phyloP scores from a whole-genome alignment of 2,113 vertebrate species.

The Mohoua ochrocephala region DNA sequence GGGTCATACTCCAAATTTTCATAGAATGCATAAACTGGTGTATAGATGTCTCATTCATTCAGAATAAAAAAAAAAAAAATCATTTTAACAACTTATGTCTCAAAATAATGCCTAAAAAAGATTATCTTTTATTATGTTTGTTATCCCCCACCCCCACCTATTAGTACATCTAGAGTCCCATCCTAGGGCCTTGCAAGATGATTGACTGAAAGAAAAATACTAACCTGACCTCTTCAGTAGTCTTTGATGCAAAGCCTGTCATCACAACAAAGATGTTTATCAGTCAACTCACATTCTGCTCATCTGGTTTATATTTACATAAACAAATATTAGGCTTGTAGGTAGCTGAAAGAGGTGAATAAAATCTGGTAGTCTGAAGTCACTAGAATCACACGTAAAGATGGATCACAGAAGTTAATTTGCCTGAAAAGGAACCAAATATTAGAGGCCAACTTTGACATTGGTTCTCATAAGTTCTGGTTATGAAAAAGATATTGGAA shows the following conservation, averaged over 20 bases:
- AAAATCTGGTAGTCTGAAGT: neutral
- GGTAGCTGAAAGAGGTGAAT: neutral
- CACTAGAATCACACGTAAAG: neutral
- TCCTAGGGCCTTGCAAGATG: neutral
- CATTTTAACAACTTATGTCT: neutral
- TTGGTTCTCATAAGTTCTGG: neutral
- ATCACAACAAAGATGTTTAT: neutral
- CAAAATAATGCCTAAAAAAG: neutral
- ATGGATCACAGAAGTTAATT: neutral
- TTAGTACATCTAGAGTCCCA: neutral
- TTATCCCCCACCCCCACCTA: rapidly evolving
- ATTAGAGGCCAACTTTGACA: neutral
- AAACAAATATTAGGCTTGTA: neutral
- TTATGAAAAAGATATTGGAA: neutral
- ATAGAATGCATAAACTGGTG: neutral
- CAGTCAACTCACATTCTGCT: neutral
- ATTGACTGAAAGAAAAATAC: neutral
- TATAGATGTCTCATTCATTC: neutral
- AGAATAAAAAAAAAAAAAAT: neutral
- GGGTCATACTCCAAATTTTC: neutral
- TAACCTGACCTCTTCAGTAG: neutral
- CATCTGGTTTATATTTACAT: neutral
- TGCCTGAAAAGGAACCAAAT: neutral
- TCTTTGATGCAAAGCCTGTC: neutral
- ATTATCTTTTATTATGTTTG: neutral